These are phyloP conservation scores for Hassar affinis DNA, from an alignment of 2,113 vertebrate species.

Conservation along the genomic window DNA sequence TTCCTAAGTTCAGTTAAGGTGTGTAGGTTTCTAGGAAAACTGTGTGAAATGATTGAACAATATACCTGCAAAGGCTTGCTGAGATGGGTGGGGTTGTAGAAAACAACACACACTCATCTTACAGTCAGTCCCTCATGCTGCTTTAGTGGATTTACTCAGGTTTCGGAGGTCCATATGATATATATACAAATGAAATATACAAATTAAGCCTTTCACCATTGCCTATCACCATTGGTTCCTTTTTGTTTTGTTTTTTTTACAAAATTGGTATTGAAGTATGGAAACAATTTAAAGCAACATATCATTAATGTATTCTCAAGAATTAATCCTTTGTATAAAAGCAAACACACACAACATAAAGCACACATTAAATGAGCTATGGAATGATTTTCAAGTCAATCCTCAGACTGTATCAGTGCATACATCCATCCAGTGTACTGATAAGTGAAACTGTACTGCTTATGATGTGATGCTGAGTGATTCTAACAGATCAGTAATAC, in stretches of 20 bases:
- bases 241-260: neutral
- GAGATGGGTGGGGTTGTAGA: neutral
- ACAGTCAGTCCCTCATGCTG: neutral
- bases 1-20: neutral
- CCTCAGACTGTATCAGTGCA: slow-evolving; percentile 11
- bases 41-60: slow-evolving; percentile 17
- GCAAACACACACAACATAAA: neutral
- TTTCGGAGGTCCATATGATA: neutral
- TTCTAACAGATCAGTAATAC: neutral
- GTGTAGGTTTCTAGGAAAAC: neutral
- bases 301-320: neutral
- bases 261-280: neutral
- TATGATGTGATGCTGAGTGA: neutral
- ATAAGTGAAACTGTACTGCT: neutral
- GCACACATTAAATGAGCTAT: neutral
- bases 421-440: neutral
- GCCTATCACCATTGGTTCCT: too few relatives aligned
- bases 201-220: too few relatives aligned
- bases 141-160: neutral
- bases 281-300: neutral
- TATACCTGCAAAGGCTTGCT: neutral
- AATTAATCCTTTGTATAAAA: neutral
- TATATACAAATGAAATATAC: too few relatives aligned
- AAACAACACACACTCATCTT: neutral
- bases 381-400: neutral